Conservation (phyloP, 2,113 vertebrate species). For the Pomatostomus ruficeps region DNA sequence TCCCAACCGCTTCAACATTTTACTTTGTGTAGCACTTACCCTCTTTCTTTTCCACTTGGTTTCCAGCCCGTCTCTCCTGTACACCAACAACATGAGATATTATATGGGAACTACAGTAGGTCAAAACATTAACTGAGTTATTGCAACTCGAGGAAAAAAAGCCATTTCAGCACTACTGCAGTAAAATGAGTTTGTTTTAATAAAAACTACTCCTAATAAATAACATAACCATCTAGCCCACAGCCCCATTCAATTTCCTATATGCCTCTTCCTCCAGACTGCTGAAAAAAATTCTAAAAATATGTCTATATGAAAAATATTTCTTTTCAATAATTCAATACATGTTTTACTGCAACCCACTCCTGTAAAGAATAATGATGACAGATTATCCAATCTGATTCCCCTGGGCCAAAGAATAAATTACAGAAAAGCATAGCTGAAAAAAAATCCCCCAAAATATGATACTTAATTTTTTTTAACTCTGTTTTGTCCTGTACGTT, state of each 20-base stretch:
- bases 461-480: neutral
- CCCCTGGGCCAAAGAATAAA: neutral
- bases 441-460: neutral
- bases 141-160: constrained; percentile 24
- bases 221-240: neutral
- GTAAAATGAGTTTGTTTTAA: neutral
- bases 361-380: neutral
- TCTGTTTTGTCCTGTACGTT: neutral
- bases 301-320: neutral
- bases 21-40: constrained; percentile 61
- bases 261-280: neutral
- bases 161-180: neutral
- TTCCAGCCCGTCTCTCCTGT: constrained; percentile 99
- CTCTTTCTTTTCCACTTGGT: constrained; percentile 86
- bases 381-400: neutral
- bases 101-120: constrained; percentile 56
- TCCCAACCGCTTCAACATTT: neutral
- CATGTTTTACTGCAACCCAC: neutral
- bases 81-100: constrained; percentile 67
- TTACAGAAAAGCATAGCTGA: neutral
- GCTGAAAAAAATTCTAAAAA: neutral
- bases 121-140: constrained; percentile 56
- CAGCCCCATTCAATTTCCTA: neutral
- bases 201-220: constrained; percentile 14
- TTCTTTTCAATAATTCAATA: neutral